Evolutionary conservation across 53 echinoderm and acorn worm genomes (phyloP), one percentile per base, ranked within the genome.

Genomic region (Henricia sp.): DNA sequence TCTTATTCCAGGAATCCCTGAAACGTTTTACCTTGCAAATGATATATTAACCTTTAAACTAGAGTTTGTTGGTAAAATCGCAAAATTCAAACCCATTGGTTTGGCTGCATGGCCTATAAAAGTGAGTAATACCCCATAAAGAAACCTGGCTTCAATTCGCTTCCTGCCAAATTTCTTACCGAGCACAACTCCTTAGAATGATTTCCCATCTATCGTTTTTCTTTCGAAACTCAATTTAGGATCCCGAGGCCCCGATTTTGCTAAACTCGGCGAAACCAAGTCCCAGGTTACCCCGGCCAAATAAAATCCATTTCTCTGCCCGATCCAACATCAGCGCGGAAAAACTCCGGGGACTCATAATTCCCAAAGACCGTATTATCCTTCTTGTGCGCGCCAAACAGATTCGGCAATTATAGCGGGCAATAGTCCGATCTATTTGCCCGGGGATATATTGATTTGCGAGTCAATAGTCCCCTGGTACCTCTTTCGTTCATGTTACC

Each of bases 391-490:
- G 39, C 39, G 17, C 38, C 35, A 30, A 40, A 58, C 60, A 77
- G 77, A 41, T 39, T 41, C 59, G 77, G 77, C 77, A 59, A 58
- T 59, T 59, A 57, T 41, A 28, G 77, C n/a, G 64, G 80, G 62
- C 80, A 62, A 48, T 80, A 80, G 80, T 39, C 56, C 54, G 54
- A 56, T 59, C 42, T 41, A 57, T 57, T 30, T 62, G 80, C 80
- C 80, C 63, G 33, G 63, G 63, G 80, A 43, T 63, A 63, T 80
- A 64, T 64, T 64, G 80, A 62, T 80, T 76, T 64, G 26, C 64
- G 63, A 37, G 80, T 64, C 80, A 80, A 80, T 63, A 80, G 60
- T 80, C 80, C 80, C 80, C 30, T 34, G 80, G 29, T 80, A 37
- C 77, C 23, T 21, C 63, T 35, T 44, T 64, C 80, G 28, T 64